Base-by-base conservation (phyloP, 2,113 vertebrate genomes). In the Microtus oregoni region DNA sequence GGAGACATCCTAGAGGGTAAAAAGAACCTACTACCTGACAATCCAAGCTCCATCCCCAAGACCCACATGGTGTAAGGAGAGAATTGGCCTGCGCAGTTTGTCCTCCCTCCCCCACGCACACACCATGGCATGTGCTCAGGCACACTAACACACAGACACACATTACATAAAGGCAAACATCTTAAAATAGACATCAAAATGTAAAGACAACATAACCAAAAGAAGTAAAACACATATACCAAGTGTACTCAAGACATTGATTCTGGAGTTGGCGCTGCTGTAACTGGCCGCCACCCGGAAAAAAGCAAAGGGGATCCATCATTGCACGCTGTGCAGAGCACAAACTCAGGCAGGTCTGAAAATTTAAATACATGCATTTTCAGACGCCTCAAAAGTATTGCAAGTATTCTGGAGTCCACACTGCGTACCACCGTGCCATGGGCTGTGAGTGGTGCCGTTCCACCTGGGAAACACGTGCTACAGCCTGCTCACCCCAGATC, bases 191-290 rank as follows among this genome's bases (percentile, higher is more conserved):
- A 72, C 19, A 73, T 41, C n/a, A n/a, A 73, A 90, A 94, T 52
- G 79, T 75, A 86, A 95, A 94, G 94, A 68, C 4, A 44, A 89
- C 44, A 4, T 76, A 95, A 89, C 55, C 26, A 92, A 94, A 92
- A 24, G 24, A 93, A 90, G 35, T 32, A 89, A 89, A 82, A 75
- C 14, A 93, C 22, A 52, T 47, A 58, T 44, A 55, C 30, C 72
- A 17, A 86, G 19, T 72, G 7, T 81, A 19, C 41, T 52, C 7
- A 81, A 81, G 41, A 81, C 55, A 91, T 24, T 78, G 44, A 73
- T 20, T 82, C 10, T 63, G 50, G 70, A 70, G 91, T 24, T 55
- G 2, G 5, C 32, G 20, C 2, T 91, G 73, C 90, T 38, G 55
- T 78, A 78, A 81, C 30, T 86, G 67, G 26, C n/a, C 26, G 73